Evolutionary conservation across 2,113 vertebrate species (phyloP), one percentile per base, ranked within the genome.

Genomic region (Brienomyrus longianalis): DNA sequence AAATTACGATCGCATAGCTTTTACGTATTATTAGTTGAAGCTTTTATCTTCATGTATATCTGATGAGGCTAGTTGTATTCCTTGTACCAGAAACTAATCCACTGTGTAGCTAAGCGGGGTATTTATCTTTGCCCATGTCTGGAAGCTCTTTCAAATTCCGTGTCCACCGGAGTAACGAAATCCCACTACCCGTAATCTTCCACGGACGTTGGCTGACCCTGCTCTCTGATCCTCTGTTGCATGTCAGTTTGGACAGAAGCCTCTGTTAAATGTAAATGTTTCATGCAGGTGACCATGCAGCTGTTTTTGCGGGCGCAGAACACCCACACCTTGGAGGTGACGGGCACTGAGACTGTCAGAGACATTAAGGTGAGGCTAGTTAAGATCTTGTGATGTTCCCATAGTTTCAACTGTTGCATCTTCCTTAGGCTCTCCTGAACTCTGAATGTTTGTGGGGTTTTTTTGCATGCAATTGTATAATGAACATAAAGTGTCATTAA

Each of bases 251-350:
- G n/a, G 62, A 31, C 9, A 70, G n/a, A 70, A 31, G 10, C 10
- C n/a, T 70, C 10, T 70, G 27, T 70, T 31, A 31, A 70, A 70
- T 8, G 62, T 31, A 31, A 13, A 70, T 80, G 74, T 43, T 80
- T 43, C 15, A 43, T 43, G 74, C 87, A 66, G 93, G 83, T 94
- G 92, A 95, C 93, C 89, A 98, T 98, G 98, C 98, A 98, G 96
- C 97, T 98, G 17, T 98, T 98, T 59, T 87, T 98, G 70, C 97
- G 95, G 92, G 95, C 95, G 77, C 96, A 98, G 94, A 95, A 95
- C 90, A 95, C 96, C 39, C 97, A 98, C 96, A 96, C 97, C 93
- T 95, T 98, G 89, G 96, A 98, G 95, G 97, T 98, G 94, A 97
- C 96, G 1, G 97, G 97, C 91, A 92, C 96, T 56, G 98, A 98